These are phyloP conservation scores for Netelia fuscicornis DNA, from an alignment of 2,888 invertebrate species.

Conservation along the genomic window DNA sequence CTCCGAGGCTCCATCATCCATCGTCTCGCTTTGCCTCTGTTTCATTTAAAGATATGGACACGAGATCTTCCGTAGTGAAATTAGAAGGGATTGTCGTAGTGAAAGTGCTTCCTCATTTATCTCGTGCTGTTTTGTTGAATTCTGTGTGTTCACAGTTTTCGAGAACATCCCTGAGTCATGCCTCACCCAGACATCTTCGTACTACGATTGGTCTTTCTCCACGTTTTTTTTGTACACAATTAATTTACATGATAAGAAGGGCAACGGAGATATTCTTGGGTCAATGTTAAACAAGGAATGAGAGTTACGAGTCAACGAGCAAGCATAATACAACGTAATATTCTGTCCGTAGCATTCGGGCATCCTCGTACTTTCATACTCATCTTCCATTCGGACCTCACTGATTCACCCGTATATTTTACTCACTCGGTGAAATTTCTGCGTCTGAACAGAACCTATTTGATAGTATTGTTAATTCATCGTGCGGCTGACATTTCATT, in stretches of 20 bases:
- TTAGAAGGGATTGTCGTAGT: neutral
- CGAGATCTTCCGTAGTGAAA: neutral
- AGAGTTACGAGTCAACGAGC: constrained; percentile 69
- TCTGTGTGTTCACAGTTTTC: neutral
- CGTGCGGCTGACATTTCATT: constrained; percentile 82
- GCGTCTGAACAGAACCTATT: constrained; percentile 78
- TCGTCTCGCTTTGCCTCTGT: neutral
- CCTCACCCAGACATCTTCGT: constrained; percentile 1
- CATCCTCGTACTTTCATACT: constrained; percentile 35
- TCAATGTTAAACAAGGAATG: constrained; percentile 69
- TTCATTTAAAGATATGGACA: too few species aligned
- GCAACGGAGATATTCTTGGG: constrained; percentile 35
- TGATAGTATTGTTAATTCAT: constrained; percentile 83
- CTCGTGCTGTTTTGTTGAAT: neutral
- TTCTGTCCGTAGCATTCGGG: constrained; percentile 18
- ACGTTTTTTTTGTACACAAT: constrained; percentile 51
- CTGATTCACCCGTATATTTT: constrained; percentile 41
- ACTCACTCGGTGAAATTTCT: constrained; percentile 66
- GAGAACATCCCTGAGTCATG: neutral
- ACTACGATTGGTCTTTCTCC: neutral
- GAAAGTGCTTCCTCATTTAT: neutral
- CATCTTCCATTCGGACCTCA: constrained; percentile 59
- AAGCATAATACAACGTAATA: constrained; percentile 71
- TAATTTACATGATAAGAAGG: constrained; percentile 75
- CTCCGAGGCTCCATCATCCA: neutral